Evolutionary conservation across 2,888 invertebrate genomes (phyloP), one percentile per base, ranked within the genome.

Genomic region (Ecliptopera silaceata): DNA sequence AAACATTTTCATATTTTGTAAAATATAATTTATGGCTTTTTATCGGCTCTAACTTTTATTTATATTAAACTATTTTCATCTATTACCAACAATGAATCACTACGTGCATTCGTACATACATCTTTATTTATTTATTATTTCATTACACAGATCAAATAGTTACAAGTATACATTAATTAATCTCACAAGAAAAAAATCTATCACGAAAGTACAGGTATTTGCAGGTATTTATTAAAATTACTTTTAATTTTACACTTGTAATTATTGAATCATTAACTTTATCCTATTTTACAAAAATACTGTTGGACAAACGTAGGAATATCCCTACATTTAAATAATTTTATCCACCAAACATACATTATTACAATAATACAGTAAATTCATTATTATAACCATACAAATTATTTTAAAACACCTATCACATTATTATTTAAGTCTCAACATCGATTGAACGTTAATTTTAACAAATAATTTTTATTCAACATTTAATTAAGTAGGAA

Each of bases 371-470:
- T 65, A 74, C 70, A 69, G 69, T 64, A 75, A 75, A 74, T 75
- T 73, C 64, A 65, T 70, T 71, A 71, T 66, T 66, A 67, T 68
- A 69, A 71, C 68, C 61, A 66, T 70, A 70, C 63, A 74, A 76
- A 78, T 74, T 65, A 65, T 68, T 63, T 80, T 74, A 74, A 79
- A 79, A 80, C 80, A 79, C 80, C 80, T 83, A 83, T 83, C 81
- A 83, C 82, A 82, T 72, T 79, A 77, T 79, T 71, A 75, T 73
- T 78, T 76, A 72, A 82, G 79, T 82, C 81, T 82, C 75, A 82
- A 82, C 80, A 82, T 77, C 78, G 79, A 82, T 78, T 72, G 71
- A 80, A 80, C 75, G 72, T 79, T 68, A 56, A 49, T 55, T 65
- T 70, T 72, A 77, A 73, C 72, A 69, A 75, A 71, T 69, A 63